Evolutionary conservation across 2,888 invertebrate species (phyloP).

Genomic region (Metopia argyrocephala): DNA sequence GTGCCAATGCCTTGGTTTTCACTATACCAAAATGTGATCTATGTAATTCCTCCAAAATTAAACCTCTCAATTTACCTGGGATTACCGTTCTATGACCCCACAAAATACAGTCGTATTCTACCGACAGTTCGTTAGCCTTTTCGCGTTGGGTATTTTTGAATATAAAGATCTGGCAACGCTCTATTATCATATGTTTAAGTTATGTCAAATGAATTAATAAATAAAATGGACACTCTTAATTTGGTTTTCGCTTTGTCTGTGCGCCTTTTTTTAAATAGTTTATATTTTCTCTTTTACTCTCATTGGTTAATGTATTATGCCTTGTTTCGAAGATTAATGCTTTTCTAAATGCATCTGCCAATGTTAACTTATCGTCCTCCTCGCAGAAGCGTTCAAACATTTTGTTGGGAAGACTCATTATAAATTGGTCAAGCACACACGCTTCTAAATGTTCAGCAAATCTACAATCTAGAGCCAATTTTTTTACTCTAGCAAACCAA

Average conservation of each 20-base stretch:
- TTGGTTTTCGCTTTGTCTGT: too few species aligned
- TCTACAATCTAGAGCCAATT: conserved; percentile 12
- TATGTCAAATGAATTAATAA: too few species aligned
- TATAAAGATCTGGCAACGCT: too few species aligned
- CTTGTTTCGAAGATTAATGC: conserved; percentile 26
- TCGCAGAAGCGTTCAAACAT: conserved; percentile 27
- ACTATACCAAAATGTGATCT: conserved; percentile 10
- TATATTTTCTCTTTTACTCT: not conserved
- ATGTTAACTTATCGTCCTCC: conserved; percentile 12
- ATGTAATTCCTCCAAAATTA: not conserved
- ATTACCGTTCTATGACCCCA: conserved; percentile 19
- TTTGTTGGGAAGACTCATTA: conserved; percentile 10
- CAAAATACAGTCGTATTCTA: conserved; percentile 17
- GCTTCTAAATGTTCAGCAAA: not conserved
- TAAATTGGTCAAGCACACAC: conserved; percentile 15
- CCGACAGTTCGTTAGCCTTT: conserved; percentile 4
- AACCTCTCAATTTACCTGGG: not conserved
- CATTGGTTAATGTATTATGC: not conserved
- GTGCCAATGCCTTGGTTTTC: conserved; percentile 5
- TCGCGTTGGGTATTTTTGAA: too few species aligned
- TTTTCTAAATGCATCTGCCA: conserved; percentile 3
- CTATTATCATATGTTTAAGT: too few species aligned
- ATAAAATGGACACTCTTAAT: too few species aligned
- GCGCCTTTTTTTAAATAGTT: not conserved
- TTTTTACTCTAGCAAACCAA: conserved; percentile 15